These are phyloP conservation scores for Steinernema khuongi DNA, from an alignment of 1,140 invertebrate species.

Conservation along the genomic window DNA sequence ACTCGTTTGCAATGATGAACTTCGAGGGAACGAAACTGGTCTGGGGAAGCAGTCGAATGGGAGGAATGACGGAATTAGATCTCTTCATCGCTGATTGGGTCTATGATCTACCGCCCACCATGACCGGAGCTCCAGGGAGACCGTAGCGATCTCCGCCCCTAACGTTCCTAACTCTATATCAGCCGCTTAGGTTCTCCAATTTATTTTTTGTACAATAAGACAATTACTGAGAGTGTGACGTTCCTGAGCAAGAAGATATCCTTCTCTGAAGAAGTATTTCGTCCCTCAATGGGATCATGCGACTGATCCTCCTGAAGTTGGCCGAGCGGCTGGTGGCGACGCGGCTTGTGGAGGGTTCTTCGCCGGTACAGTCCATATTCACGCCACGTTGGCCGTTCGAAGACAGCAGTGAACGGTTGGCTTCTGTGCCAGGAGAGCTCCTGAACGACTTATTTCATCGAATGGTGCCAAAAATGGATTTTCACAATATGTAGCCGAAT, in stretches of 20 bases:
- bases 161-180: too few relatives aligned
- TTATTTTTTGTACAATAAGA: neutral
- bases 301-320: neutral
- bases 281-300: slow-evolving; percentile 1
- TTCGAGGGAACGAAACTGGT: slow-evolving; percentile 42
- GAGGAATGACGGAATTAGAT: slow-evolving; percentile 35
- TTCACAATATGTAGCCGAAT: too few relatives aligned
- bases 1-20: slow-evolving; percentile 44
- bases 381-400: slow-evolving; percentile 1
- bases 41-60: slow-evolving; percentile 37
- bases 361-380: slow-evolving; percentile 1
- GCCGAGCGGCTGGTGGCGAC: neutral
- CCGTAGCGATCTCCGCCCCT: too few relatives aligned
- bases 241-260: slow-evolving; percentile 6
- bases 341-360: slow-evolving; percentile 11
- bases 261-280: slow-evolving; percentile 3
- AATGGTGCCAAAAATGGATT: too few relatives aligned
- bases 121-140: too few relatives aligned
- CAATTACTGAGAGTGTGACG: neutral
- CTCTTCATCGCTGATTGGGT: slow-evolving; percentile 46
- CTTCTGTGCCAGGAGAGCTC: neutral
- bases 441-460: too few relatives aligned
- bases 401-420: neutral
- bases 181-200: too few relatives aligned
- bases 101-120: too few relatives aligned